phyloP scores from a whole-genome alignment of 2,113 vertebrate genomes.

The Takifugu bimaculatus region DNA sequence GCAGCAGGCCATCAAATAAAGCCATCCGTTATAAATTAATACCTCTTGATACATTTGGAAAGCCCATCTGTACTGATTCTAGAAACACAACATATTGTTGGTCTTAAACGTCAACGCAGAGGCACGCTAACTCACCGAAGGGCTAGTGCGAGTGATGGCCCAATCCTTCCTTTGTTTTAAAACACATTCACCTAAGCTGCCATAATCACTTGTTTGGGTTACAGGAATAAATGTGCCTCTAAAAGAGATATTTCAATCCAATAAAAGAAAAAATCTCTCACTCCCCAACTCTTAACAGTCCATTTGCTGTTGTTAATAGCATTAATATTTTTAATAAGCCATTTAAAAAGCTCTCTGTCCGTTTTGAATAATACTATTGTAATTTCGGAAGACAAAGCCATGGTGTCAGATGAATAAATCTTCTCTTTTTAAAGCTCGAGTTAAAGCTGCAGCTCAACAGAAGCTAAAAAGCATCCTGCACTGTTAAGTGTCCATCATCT shows the following conservation, averaged over 20 bases:
- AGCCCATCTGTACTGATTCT: conserved; percentile 33
- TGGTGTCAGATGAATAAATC: conserved; percentile 52
- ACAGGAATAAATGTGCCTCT: conserved; percentile 59
- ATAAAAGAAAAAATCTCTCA: conserved; percentile 26
- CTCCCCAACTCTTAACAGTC: conserved; percentile 34
- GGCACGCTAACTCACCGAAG: conserved; percentile 22
- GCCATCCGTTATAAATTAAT: conserved; percentile 11
- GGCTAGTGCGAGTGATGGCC: conserved; percentile 58
- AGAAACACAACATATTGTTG: conserved; percentile 12
- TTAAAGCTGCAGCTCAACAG: conserved; percentile 51
- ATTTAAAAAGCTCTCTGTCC: conserved; percentile 28
- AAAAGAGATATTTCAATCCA: conserved; percentile 48
- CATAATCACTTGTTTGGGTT: conserved; percentile 63
- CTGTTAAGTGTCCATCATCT: conserved; percentile 56
- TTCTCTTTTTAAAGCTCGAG: conserved; percentile 37
- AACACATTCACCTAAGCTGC: conserved; percentile 60
- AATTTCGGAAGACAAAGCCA: conserved; percentile 32
- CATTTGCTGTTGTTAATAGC: conserved; percentile 49
- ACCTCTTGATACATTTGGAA: conserved; percentile 11
- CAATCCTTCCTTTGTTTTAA: conserved; percentile 66
- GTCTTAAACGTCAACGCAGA: not conserved
- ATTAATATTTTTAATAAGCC: conserved; percentile 53
- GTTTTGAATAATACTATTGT: conserved; percentile 43
- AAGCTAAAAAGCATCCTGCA: conserved; percentile 52
- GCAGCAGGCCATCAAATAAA: conserved; percentile 11